phyloP scores from a whole-genome alignment of 2,888 invertebrate species.

The Spisula solida region DNA sequence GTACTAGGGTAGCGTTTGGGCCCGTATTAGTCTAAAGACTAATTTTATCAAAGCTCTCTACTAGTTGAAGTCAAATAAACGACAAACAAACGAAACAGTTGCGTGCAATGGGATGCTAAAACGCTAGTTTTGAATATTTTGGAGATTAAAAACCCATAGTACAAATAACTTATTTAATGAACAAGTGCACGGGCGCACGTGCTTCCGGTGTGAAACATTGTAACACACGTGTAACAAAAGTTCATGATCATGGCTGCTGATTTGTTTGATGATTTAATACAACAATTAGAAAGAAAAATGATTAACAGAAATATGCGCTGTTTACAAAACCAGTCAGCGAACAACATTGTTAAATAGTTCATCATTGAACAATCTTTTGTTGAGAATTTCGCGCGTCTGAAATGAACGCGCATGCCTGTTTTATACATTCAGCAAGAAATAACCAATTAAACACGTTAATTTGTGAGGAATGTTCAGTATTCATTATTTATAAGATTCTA shows the following conservation, averaged over 20 bases:
- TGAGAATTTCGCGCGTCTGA: background rate
- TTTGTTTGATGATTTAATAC: slow-evolving; percentile 12
- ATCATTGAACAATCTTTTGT: background rate
- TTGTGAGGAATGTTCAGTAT: too few relatives aligned
- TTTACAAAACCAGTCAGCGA: background rate
- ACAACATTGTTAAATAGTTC: background rate
- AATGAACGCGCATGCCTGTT: background rate
- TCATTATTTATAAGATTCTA: too few relatives aligned
- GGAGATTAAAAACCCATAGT: background rate
- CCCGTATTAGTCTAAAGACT: slow-evolving; percentile 33
- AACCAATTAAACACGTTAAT: too few relatives aligned
- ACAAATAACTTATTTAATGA: slow-evolving; percentile 14
- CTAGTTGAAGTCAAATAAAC: slow-evolving; percentile 14
- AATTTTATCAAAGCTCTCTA: background rate
- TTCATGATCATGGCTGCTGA: background rate
- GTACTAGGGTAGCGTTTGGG: slow-evolving; percentile 23
- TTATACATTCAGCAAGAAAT: too few relatives aligned
- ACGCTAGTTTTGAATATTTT: background rate
- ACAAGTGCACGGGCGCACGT: slow-evolving; percentile 24
- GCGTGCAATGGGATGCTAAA: background rate
- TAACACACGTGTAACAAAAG: slow-evolving; percentile 17
- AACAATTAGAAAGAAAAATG: background rate
- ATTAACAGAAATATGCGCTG: slow-evolving; percentile 6
- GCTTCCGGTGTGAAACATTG: slow-evolving; percentile 15
- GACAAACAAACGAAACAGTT: slow-evolving; percentile 21